These are phyloP conservation scores for Pyrrhia umbra DNA, from an alignment of 2,888 invertebrate species.

Conservation along the genomic window DNA sequence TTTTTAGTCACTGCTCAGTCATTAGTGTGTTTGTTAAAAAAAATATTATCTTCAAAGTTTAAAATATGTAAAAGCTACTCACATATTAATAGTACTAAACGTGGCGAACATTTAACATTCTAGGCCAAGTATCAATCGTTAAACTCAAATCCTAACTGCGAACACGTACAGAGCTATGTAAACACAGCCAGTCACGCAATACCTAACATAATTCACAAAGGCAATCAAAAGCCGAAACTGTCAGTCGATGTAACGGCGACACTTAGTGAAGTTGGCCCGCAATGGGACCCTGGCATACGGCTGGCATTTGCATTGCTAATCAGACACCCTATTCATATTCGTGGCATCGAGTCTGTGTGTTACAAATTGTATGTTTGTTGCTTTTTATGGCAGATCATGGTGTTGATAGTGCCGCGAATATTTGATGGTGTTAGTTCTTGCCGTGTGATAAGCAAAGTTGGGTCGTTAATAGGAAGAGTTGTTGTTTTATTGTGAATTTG, in stretches of 20 bases:
- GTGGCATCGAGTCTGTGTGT: constrained; percentile 46
- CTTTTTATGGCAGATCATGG: constrained; percentile 51
- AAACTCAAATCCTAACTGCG: constrained; percentile 4
- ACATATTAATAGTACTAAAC: no score
- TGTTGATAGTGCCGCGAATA: constrained; percentile 36
- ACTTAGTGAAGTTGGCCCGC: constrained; percentile 62
- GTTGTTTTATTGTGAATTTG: background rate
- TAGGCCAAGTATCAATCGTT: background rate
- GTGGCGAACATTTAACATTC: no score
- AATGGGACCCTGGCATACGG: constrained; percentile 58
- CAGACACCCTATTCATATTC: constrained; percentile 60
- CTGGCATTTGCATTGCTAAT: constrained; percentile 70
- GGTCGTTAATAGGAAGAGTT: background rate
- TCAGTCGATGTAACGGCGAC: constrained; percentile 60
- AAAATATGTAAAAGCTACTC: no score
- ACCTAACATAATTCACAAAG: constrained; percentile 63
- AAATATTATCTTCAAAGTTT: no score
- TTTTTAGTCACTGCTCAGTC: no score
- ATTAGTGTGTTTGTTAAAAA: no score
- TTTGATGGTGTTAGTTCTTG: constrained; percentile 23
- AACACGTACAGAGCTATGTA: constrained; percentile 41
- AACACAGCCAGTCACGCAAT: constrained; percentile 46
- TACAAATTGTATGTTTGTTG: constrained; percentile 58
- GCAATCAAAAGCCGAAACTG: constrained; percentile 65
- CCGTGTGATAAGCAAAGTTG: background rate